Evolutionary conservation across 2,888 invertebrate genomes (phyloP), one percentile per base, ranked within the genome.

Genomic region (Apamea sordens): DNA sequence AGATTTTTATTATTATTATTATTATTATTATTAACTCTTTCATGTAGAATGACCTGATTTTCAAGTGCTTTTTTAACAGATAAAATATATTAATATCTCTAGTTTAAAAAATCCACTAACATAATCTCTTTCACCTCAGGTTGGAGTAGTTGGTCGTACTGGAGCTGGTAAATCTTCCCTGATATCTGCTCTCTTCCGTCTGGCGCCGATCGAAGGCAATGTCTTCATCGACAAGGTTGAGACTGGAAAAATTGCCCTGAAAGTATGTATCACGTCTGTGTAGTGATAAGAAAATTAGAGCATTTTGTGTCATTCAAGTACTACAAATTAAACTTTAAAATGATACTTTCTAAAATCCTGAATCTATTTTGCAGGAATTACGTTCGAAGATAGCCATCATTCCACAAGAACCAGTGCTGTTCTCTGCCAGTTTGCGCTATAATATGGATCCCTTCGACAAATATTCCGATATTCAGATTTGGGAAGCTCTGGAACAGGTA

Each of bases 141-240:
- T 98, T 71, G 99, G 98, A 73, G 98, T 99, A 82, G 98, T 98
- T 1, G 99, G 99, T 0, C 97, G 99, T 73, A 99, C 99, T 0
- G 99, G 99, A 2, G 99, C 99, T 15, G 99, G 99, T 28, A 99
- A 99, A 93, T 98, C 98, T 0, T 98, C 98, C 0, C 95, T 98
- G 63, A 98, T 98, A 85, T 97, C 98, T 7, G 98, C 99, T 1
- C 95, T 99, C 44, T 99, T 99, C 94, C 97, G 99, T 6, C 94
- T 99, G 86, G 98, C 98, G 0, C 98, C 98, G 64, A 97, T 98
- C 28, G 98, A 98, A 76, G 99, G 99, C 1, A 93, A 96, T 28
- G 97, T 99, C 63, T 93, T 95, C 82, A 98, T 99, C 76, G 99
- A 99, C 91, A 97, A 97, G 10, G 91, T 99, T 0, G 97, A 98